Percentiles rank a stretch among this genome's conserved stretches.
Conservation (phyloP, 2,113 vertebrate species). For the Boleophthalmus pectinirostris region DNA sequence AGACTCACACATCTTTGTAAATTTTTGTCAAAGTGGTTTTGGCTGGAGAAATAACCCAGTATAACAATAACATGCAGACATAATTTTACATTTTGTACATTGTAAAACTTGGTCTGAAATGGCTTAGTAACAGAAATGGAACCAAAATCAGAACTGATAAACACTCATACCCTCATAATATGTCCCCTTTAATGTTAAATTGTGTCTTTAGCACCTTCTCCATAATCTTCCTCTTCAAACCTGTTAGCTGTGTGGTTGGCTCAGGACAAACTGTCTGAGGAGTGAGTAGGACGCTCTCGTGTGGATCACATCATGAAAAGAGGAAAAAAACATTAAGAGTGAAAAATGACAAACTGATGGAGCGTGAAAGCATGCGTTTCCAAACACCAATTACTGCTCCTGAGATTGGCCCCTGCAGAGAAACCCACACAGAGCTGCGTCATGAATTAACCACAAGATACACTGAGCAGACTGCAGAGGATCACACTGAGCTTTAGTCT, state of each 20-base stretch:
- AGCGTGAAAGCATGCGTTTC: slow-evolving; percentile 67
- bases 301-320: slow-evolving; percentile 57
- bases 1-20: no score
- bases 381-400: slow-evolving; percentile 63
- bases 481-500: background rate
- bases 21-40: no score
- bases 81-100: no score
- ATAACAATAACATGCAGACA: no score
- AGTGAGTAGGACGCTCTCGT: slow-evolving; percentile 51
- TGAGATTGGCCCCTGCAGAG: slow-evolving; percentile 53
- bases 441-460: slow-evolving; percentile 41
- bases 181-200: no score
- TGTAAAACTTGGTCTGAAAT: no score
- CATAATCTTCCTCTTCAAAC: slow-evolving; percentile 29
- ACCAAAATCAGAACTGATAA: no score
- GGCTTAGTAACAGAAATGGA: no score
- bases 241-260: slow-evolving; percentile 29
- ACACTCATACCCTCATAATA: no score
- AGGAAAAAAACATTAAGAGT: slow-evolving; percentile 57
- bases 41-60: no score
- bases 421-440: slow-evolving; percentile 44
- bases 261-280: slow-evolving; percentile 45
- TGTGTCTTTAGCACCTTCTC: slow-evolving; percentile 4
- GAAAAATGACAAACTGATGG: slow-evolving; percentile 70
- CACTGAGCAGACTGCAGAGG: slow-evolving; percentile 12